These are phyloP conservation scores for Chrysolina americana DNA, from an alignment of 2,888 invertebrate species.

Conservation along the genomic window DNA sequence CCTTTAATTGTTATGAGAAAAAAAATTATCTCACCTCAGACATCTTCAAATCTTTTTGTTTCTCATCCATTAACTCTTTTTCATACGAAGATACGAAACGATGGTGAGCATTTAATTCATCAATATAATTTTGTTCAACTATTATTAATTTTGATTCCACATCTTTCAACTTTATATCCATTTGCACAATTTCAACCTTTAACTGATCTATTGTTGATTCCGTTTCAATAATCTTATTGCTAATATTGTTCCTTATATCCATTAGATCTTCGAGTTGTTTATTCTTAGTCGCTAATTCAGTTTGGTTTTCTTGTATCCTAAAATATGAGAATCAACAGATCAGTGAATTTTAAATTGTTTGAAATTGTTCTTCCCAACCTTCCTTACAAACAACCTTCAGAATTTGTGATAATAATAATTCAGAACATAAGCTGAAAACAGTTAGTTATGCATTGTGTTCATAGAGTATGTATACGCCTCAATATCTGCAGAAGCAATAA, in stretches of 20 bases:
- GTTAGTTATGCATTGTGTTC: no score
- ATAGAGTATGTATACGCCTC: no score
- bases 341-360: background rate
- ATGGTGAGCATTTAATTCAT: constrained; percentile 11
- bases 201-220: constrained; percentile 18
- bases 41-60: background rate
- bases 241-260: constrained; percentile 14
- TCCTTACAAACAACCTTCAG: no score
- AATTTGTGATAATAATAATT: no score
- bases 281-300: background rate
- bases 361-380: background rate
- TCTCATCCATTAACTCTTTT: background rate
- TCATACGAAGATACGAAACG: background rate
- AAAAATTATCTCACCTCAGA: background rate
- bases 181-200: constrained; percentile 24
- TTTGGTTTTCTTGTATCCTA: constrained; percentile 14
- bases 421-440: no score
- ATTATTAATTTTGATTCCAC: constrained; percentile 23
- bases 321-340: background rate
- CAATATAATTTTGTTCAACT: constrained; percentile 2
- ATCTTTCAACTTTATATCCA: constrained; percentile 24
- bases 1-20: background rate
- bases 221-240: background rate
- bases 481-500: no score
- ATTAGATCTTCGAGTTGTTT: constrained; percentile 23